Evolutionary conservation across 2,113 vertebrate genomes (phyloP).

Genomic region (Indicator indicator): DNA sequence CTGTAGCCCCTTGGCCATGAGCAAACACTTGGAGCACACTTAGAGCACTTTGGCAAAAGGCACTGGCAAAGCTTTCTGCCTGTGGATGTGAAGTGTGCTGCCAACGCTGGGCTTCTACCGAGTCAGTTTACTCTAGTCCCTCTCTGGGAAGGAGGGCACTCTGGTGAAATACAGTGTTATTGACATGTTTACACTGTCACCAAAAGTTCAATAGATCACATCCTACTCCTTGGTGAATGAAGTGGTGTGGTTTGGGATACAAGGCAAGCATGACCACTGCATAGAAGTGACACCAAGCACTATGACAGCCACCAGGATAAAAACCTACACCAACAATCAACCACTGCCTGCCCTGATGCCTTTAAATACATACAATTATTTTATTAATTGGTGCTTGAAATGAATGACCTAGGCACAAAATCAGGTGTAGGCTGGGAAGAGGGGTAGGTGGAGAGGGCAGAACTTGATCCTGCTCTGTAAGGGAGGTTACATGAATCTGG

Average conservation of each 20-base stretch:
- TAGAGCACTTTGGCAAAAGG: neutral
- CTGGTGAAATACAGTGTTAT: neutral
- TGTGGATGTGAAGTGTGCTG: neutral
- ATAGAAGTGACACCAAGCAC: neutral
- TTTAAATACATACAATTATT: neutral
- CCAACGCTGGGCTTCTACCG: neutral
- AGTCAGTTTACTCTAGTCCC: neutral
- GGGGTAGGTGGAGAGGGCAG: neutral
- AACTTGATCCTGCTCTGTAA: neutral
- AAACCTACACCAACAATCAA: neutral
- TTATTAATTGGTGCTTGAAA: neutral
- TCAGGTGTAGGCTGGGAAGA: neutral
- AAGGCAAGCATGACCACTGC: neutral
- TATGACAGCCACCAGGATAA: neutral
- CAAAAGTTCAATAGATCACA: neutral
- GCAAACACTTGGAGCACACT: fast-evolving
- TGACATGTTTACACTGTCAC: neutral
- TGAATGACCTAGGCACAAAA: neutral
- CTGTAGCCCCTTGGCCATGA: fast-evolving
- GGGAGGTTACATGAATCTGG: neutral
- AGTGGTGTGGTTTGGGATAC: neutral
- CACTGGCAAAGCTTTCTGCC: neutral
- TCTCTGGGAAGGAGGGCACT: neutral
- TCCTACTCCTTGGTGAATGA: fast-evolving
- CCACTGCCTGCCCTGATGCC: neutral